These are phyloP conservation scores for Gobius niger DNA, from an alignment of 2,113 vertebrate species.

Conservation along the genomic window DNA sequence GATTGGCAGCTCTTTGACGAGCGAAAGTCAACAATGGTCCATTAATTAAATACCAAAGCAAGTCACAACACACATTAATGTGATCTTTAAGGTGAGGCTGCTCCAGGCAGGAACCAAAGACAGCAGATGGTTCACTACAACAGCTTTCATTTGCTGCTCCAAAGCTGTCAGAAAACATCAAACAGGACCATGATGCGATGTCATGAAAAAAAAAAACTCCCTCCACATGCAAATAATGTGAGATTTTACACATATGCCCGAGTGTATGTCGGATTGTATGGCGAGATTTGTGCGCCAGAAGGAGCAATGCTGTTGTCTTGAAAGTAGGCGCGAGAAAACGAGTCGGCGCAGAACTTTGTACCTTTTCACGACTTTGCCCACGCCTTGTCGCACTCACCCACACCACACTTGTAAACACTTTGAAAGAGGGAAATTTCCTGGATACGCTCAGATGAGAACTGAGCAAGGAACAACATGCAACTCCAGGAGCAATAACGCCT, in stretches of 20 bases:
- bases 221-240: background rate
- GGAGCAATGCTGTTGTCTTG: conserved; percentile 30
- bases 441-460: background rate
- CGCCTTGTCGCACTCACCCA: conserved; percentile 38
- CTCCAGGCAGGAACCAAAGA: conserved; percentile 30
- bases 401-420: conserved; percentile 19
- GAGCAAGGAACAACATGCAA: background rate
- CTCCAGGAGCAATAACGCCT: background rate
- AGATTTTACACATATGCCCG: background rate
- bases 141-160: conserved; percentile 11
- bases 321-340: conserved; percentile 22
- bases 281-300: conserved; percentile 14
- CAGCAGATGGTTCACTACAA: conserved; percentile 26
- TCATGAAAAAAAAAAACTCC: conserved; percentile 10
- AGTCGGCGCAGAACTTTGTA: conserved; percentile 55
- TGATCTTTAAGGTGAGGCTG: conserved; percentile 40
- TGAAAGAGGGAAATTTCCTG: conserved; percentile 6
- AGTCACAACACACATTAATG: conserved; percentile 48
- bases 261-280: background rate
- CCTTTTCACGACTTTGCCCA: conserved; percentile 52
- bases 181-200: conserved; percentile 10
- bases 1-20: background rate
- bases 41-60: conserved; percentile 39
- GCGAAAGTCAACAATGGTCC: conserved; percentile 22
- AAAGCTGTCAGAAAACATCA: conserved; percentile 19